Conservation (phyloP, 2,888 invertebrate species). For the Keiferia lycopersicella region DNA sequence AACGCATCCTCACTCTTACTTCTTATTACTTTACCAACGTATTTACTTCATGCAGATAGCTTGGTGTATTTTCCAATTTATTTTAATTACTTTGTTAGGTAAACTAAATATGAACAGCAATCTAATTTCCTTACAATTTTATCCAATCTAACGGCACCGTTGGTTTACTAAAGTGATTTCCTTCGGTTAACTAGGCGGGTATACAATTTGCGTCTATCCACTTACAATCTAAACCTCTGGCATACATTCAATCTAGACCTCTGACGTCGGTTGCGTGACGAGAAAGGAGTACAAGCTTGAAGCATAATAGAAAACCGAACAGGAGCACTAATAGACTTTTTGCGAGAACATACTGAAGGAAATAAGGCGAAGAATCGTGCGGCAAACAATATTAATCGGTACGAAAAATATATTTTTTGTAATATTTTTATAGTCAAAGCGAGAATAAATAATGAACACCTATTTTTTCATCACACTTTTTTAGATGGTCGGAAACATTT, state of each 20-base stretch:
- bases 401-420: neutral
- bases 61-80: neutral
- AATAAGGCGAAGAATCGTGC: conserved; percentile 7
- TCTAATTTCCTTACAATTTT: conserved; percentile 16
- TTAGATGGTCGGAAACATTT: no score
- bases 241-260: conserved; percentile 42
- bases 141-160: conserved; percentile 34
- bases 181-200: conserved; percentile 53
- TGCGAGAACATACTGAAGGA: conserved; percentile 27
- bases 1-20: no score
- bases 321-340: conserved; percentile 36
- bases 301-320: conserved; percentile 20
- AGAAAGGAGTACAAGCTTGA: neutral
- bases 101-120: neutral
- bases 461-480: neutral
- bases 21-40: neutral
- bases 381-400: conserved; percentile 9
- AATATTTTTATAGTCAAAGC: neutral
- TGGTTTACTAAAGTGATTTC: conserved; percentile 65
- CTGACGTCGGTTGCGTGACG: conserved; percentile 59
- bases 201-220: conserved; percentile 54
- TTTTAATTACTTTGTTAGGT: no score
- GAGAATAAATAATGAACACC: neutral
- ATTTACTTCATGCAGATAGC: neutral
- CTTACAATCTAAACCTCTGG: conserved; percentile 42